Conservation (phyloP, 1,140 invertebrate genomes). For the Drosophila takahashii region DNA sequence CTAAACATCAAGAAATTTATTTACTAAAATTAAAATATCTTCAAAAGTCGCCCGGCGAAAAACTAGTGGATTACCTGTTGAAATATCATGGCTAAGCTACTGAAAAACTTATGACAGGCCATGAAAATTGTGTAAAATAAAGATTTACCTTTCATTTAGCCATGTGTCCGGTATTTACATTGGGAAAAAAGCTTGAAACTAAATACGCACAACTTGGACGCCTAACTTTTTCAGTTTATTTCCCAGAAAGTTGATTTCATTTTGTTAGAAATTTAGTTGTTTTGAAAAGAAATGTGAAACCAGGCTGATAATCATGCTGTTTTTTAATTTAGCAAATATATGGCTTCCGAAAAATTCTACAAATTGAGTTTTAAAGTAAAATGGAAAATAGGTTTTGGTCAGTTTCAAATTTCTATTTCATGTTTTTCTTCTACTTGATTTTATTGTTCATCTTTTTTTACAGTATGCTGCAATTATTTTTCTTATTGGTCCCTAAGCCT, state of each 20-base stretch:
- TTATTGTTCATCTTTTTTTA: background rate
- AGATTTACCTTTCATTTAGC: background rate
- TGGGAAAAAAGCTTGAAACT: background rate
- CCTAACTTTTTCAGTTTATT: background rate
- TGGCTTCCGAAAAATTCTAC: background rate
- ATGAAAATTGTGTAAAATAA: background rate
- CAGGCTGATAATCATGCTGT: background rate
- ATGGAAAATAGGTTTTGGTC: background rate
- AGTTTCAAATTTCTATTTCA: constrained; percentile 1
- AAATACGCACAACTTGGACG: background rate
- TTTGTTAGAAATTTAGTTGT: background rate
- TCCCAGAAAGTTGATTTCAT: background rate
- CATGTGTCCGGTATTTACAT: background rate
- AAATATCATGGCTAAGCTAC: background rate
- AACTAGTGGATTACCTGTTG: no score
- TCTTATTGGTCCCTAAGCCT: background rate
- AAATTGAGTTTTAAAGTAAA: background rate
- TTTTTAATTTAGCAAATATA: background rate
- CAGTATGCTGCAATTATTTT: background rate
- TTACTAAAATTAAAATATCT: no score
- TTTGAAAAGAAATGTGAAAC: background rate
- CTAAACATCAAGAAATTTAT: no score
- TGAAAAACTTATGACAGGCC: background rate
- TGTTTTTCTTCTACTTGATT: background rate
- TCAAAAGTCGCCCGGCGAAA: no score